A percentile compares a stretch with the other conserved stretches of the same genome.
These are phyloP conservation scores for Podotricha telesiphe DNA, from an alignment of 2,888 invertebrate genomes.

Conservation along the genomic window DNA sequence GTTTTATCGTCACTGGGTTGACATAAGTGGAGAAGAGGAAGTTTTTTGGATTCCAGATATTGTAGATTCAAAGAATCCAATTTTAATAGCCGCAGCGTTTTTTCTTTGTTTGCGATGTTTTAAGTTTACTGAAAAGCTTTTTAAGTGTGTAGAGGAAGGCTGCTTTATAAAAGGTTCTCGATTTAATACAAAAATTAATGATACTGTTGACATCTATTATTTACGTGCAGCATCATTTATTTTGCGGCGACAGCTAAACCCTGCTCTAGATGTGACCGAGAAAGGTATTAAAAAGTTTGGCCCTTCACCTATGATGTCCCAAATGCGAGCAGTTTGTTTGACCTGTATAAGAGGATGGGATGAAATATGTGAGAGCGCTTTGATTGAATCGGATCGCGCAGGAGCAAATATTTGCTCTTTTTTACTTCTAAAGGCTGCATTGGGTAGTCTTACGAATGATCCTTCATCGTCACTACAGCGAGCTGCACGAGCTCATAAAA, in stretches of 20 bases:
- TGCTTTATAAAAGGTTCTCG: slow-evolving; percentile 62
- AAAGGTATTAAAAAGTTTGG: slow-evolving; percentile 62
- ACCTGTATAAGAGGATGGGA: slow-evolving; percentile 63
- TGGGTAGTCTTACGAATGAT: slow-evolving; percentile 55
- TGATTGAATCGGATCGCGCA: slow-evolving; percentile 60
- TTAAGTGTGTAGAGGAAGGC: slow-evolving; percentile 62
- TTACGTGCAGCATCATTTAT: slow-evolving; percentile 64
- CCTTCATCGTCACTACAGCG: slow-evolving; percentile 64
- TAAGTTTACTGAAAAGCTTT: slow-evolving; percentile 61
- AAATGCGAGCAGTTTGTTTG: slow-evolving; percentile 67
- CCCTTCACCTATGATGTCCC: slow-evolving; percentile 64
- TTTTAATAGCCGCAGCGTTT: slow-evolving; percentile 72
- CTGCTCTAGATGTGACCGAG: slow-evolving; percentile 57
- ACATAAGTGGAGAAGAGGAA: slow-evolving; percentile 73
- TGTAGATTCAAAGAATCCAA: slow-evolving; percentile 58
- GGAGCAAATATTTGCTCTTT: slow-evolving; percentile 60
- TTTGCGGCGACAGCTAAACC: slow-evolving; percentile 54
- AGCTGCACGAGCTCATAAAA: slow-evolving; percentile 69
- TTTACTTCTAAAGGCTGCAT: slow-evolving; percentile 63
- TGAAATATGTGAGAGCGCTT: slow-evolving; percentile 59
- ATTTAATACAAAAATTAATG: slow-evolving; percentile 42
- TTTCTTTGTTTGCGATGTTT: slow-evolving; percentile 74
- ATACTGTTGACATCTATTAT: slow-evolving; percentile 61
- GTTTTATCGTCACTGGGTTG: slow-evolving; percentile 63
- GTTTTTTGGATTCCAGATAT: slow-evolving; percentile 64